phyloP scores from a whole-genome alignment of 2,113 vertebrate genomes.

The Numenius arquata region DNA sequence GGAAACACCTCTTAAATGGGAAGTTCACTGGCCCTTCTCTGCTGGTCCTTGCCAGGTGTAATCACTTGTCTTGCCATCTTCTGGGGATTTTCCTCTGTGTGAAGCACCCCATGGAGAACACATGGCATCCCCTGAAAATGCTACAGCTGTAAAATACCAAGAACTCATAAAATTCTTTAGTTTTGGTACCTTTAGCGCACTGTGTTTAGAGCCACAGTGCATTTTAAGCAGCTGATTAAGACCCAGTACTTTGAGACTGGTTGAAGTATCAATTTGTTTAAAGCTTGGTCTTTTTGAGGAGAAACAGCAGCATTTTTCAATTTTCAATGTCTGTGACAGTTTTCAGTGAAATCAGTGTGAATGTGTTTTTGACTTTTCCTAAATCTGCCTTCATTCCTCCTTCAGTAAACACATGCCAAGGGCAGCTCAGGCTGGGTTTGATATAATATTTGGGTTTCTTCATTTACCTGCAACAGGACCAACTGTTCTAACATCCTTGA shows the following conservation, averaged over 20 bases:
- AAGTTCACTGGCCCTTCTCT: background rate
- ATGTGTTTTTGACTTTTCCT: background rate
- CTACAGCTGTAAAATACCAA: background rate
- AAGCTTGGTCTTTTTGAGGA: background rate
- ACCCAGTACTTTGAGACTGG: background rate
- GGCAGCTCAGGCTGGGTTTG: background rate
- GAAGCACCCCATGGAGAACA: background rate
- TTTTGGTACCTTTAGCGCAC: background rate
- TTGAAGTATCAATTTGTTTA: background rate
- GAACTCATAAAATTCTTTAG: background rate
- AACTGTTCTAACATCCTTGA: background rate
- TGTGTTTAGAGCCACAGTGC: background rate
- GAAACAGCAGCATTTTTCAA: background rate
- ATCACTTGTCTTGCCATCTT: background rate
- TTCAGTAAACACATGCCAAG: background rate
- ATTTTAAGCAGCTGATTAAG: background rate
- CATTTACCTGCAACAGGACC: background rate
- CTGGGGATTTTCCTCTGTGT: background rate
- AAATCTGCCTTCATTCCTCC: background rate
- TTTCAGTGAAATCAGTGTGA: background rate
- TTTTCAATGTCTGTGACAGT: background rate
- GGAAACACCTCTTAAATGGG: background rate
- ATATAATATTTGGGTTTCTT: background rate
- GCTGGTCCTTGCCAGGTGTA: background rate
- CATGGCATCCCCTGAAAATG: background rate